Evolutionary conservation across 2,113 vertebrate genomes (phyloP), one percentile per base, ranked within the genome.

Genomic region (Mormyrus iriodes): DNA sequence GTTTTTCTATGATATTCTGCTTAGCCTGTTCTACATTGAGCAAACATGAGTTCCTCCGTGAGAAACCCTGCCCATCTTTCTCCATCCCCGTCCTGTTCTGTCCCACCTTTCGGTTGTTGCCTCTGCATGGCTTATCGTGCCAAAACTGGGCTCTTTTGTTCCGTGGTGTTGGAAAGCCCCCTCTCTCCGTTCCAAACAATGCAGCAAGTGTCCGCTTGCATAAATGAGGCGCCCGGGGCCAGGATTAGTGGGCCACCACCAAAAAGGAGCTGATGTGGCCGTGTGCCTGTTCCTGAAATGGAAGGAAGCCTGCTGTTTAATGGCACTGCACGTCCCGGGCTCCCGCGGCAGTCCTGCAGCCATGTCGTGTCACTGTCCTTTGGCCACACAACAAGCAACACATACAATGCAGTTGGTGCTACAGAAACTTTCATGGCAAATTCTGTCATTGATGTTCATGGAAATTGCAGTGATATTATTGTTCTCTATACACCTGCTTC

Each of bases 211-310:
- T 89, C 52, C 39, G 24, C 39, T 44, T 27, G 39, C 88, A 89
- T 76, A 89, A 84, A 89, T 73, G 73, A 55, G 79, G n/a, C 39
- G 51, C 88, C 88, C 9, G 76, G 24, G 88, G 73, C 88, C 35
- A 53, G 48, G 73, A 31, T 79, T 83, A 89, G 31, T 7, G 76
- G 35, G 76, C 76, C 79, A 3, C 35, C 76, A 35, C 21, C 76
- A 44, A 48, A 89, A 24, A 19, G 88, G 88, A 53, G 73, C 48
- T 44, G 73, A 8, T 49, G 31, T 7, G 27, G 49, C 73, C 73
- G 1, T 24, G 39, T 15, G 49, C 49, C 86, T 52, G 15, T 3
- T 17, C 51, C 51, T 10, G 10, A 42, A 48, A 44, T 24, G 79
- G 88, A 27, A 27, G 88, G 52, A 58, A 48, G 51, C 76, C 88